Base-by-base conservation (phyloP, 2,113 vertebrate species). In the Myodes glareolus region DNA sequence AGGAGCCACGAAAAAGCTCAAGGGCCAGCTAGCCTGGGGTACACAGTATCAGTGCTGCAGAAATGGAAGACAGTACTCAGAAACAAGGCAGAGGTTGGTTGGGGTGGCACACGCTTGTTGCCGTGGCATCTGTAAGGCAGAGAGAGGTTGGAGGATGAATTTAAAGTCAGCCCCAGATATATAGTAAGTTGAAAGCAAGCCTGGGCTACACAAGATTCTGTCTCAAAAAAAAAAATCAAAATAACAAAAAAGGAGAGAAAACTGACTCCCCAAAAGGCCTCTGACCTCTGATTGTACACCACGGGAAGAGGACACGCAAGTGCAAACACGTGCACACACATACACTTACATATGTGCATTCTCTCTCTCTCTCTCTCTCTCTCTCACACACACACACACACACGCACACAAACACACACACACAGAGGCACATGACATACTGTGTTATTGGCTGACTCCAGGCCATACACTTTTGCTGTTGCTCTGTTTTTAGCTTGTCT, bases 371-470 rank as follows among this genome's bases (percentile, higher is more conserved):
- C n/a, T n/a, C n/a, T n/a, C n/a, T n/a, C n/a, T n/a, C n/a, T n/a
- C n/a, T n/a, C n/a, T n/a, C n/a, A n/a, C n/a, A n/a, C n/a, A n/a
- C n/a, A n/a, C n/a, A n/a, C 55, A 78, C 47, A 78, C 47, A 50
- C 76, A 77, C 75, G 31, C 29, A 33, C 27, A 9, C 29, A 9
- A 29, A 13, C 45, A 19, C 31, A 55, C 31, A 61, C 36, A 61
- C 80, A 25, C 33, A n/a, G 5, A 4, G 1, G 7, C 7, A 23
- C 14, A 50, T 0, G 5, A 55, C 19, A 81, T 55, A 4, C 11
- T 5, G 23, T 55, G 25, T 39, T 31, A 72, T 25, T n/a, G 50
- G 23, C 27, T 55, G 33, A 70, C 13, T 36, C 65, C 25, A 16
- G 33, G 42, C 29, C 27, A n/a, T 47, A 25, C 39, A 70, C 19